Evolutionary conservation across 2,888 invertebrate species (phyloP).

Genomic region (Harpalus rubripes): DNA sequence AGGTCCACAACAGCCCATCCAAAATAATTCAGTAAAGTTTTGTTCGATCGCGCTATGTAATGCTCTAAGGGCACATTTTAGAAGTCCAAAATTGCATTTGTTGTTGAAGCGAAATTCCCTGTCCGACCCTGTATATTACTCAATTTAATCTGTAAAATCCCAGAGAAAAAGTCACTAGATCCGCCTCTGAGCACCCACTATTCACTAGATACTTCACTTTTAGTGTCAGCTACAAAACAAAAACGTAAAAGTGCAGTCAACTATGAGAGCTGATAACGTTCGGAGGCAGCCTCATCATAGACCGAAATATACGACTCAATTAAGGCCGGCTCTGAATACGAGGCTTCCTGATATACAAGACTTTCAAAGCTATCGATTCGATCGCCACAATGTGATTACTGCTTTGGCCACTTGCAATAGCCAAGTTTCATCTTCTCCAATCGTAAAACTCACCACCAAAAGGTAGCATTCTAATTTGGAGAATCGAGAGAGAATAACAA

Average conservation of each 20-base stretch:
- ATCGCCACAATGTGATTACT: constrained; percentile 21
- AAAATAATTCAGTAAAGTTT: too few relatives aligned
- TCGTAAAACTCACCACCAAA: constrained; percentile 11
- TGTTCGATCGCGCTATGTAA: too few relatives aligned
- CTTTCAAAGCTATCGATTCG: neutral
- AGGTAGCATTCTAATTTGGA: neutral
- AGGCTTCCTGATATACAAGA: neutral
- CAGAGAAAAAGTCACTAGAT: neutral
- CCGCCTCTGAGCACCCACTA: constrained; percentile 1
- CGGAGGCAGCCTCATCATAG: constrained; percentile 10
- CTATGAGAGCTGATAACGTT: constrained; percentile 37
- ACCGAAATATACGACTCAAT: constrained; percentile 44
- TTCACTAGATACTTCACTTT: constrained; percentile 23
- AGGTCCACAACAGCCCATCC: too few relatives aligned
- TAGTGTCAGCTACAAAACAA: constrained; percentile 34
- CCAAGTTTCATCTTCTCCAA: constrained; percentile 12
- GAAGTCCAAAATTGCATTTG: too few relatives aligned
- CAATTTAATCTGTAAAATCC: too few relatives aligned
- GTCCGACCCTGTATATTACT: too few relatives aligned
- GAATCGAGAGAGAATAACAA: neutral
- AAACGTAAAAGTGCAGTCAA: constrained; percentile 45
- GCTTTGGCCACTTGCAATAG: constrained; percentile 1
- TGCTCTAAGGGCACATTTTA: too few relatives aligned
- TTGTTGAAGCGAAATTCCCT: too few relatives aligned
- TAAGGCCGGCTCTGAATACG: constrained; percentile 18